Evolutionary conservation across 2,888 invertebrate genomes (phyloP), one percentile per base, ranked within the genome.

Genomic region (Sesia bembeciformis): DNA sequence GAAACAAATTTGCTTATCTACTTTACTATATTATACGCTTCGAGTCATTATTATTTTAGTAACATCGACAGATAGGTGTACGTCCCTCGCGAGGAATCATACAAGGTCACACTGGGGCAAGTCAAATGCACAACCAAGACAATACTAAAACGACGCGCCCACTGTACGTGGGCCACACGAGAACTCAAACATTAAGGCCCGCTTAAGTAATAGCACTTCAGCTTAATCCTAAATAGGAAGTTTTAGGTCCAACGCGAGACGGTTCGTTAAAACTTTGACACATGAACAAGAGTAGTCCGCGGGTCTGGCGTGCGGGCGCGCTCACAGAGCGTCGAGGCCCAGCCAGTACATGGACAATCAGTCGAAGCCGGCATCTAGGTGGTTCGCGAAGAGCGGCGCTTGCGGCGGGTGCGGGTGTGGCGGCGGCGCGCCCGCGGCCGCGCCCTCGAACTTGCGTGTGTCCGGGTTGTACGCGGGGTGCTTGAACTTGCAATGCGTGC

Each of bases 401-500:
- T 87, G 90, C 74, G 90, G 85, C 67, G 74, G 76, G 58, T 84
- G 81, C n/a, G 82, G 79, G 72, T 89, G 85, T 61, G 90, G 77
- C 58, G 86, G 88, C 70, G 91, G 87, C 61, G 91, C 89, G 72
- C 91, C 90, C 64, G 91, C 90, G 84, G 92, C 90, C 65, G 91
- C 90, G 85, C 93, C 92, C 84, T 95, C 95, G 90, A 95, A 95
- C 91, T 95, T 95, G 91, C 95, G 93, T 86, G 95, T 94, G 91
- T 95, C 95, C 66, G 94, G 94, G 89, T 94, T 94, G 91, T 93
- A 94, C 86, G 93, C 93, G 86, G 96, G 95, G 91, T 96, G 96
- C 91, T 96, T 96, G 92, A 95, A 95, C 92, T 96, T 95, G 93
- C 95, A 96, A 91, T 96, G 96, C 84, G 96, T 95, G 85, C 96